These are phyloP conservation scores for Sacculina carcini DNA, from an alignment of 2,888 invertebrate genomes.

Conservation along the genomic window DNA sequence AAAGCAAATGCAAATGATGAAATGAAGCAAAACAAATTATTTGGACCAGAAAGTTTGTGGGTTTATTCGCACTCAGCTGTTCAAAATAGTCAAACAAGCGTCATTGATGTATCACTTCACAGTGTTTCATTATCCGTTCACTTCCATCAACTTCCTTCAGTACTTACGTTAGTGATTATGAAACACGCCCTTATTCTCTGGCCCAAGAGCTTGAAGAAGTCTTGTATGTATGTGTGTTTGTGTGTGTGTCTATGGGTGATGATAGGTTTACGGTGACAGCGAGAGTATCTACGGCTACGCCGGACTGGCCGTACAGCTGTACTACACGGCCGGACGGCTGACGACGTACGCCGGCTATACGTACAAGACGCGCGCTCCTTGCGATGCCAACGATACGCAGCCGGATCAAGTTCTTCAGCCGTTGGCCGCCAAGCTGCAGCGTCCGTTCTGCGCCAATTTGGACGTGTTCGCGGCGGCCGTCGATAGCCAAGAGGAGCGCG, in stretches of 20 bases:
- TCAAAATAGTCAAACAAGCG: too few relatives aligned
- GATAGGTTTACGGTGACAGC: conserved; percentile 22
- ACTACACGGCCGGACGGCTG: conserved; percentile 52
- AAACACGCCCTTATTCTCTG: too few relatives aligned
- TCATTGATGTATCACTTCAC: too few relatives aligned
- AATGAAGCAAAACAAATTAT: too few relatives aligned
- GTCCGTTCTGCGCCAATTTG: conserved; percentile 42
- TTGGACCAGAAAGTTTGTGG: too few relatives aligned
- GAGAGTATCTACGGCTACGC: conserved; percentile 87
- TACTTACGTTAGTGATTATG: too few relatives aligned
- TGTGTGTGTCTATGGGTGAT: too few relatives aligned
- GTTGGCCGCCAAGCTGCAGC: conserved; percentile 38
- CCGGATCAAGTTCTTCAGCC: conserved; percentile 47
- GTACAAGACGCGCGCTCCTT: conserved; percentile 33
- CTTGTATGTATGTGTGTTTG: background rate
- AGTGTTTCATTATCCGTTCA: too few relatives aligned
- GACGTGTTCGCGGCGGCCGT: conserved; percentile 38
- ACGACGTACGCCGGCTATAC: conserved; percentile 50
- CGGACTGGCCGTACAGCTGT: conserved; percentile 46
- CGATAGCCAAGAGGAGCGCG: conserved; percentile 38
- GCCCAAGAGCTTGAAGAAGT: background rate
- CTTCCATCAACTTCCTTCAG: too few relatives aligned
- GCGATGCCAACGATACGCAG: conserved; percentile 25
- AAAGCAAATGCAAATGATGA: too few relatives aligned
- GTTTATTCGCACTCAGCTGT: too few relatives aligned